phyloP scores from a whole-genome alignment of 2,797 vertebrate genomes.

The Clarias fuscus region DNA sequence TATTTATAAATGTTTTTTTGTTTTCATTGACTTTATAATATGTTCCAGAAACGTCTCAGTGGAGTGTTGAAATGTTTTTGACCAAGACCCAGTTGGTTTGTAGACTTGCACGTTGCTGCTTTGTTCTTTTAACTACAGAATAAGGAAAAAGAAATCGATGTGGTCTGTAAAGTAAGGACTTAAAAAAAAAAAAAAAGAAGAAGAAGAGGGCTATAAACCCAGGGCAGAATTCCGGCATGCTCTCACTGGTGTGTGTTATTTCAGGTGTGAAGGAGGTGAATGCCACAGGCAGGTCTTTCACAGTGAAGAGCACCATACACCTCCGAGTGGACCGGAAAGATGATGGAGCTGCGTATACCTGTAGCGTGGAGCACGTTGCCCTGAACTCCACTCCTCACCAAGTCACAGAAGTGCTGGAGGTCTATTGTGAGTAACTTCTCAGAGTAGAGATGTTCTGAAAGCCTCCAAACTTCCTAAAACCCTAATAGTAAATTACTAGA shows the following conservation, averaged over 20 bases:
- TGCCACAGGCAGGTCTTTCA: conserved; percentile 89
- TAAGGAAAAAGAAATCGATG: conserved; percentile 6
- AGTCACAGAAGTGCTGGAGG: conserved; percentile 95
- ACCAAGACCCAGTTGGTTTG: conserved; percentile 19
- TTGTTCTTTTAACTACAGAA: background rate
- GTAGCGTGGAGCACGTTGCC: conserved; percentile 93
- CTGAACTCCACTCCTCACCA: conserved; percentile 88
- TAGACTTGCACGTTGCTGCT: conserved; percentile 26
- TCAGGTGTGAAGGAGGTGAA: conserved; percentile 88
- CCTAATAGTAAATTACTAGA: background rate
- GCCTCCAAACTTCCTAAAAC: background rate
- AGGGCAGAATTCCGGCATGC: background rate
- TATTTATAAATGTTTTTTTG: background rate
- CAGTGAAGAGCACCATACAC: conserved; percentile 88
- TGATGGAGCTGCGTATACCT: conserved; percentile 90
- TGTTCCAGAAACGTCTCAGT: conserved; percentile 26
- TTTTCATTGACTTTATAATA: conserved; percentile 39
- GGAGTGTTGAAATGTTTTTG: conserved; percentile 19
- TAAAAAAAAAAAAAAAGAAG: background rate
- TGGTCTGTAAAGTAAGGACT: background rate
- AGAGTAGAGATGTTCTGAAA: background rate
- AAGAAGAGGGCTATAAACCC: background rate
- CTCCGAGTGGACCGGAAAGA: conserved; percentile 89
- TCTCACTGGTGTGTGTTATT: conserved; percentile 46
- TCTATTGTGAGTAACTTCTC: conserved; percentile 90